Evolutionary conservation across 30 jellyfish, hydroid and myxozoan genomes (phyloP).

Genomic region (Aurelia sp.): DNA sequence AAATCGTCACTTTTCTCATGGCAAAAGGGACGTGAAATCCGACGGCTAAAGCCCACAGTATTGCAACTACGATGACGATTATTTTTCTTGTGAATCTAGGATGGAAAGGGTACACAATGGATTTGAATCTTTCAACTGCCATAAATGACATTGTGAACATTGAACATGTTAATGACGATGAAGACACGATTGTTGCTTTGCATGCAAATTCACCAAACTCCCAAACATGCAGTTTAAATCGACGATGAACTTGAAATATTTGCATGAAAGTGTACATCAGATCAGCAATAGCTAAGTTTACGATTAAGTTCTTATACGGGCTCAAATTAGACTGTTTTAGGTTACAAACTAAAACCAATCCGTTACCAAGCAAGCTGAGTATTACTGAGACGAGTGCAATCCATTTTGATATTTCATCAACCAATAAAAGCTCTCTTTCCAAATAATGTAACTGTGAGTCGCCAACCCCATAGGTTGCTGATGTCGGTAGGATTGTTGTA

Average conservation of each 20-base stretch:
- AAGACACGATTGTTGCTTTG: slow-evolving; percentile 16
- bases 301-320: slow-evolving; percentile 31
- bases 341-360: slow-evolving; percentile 31
- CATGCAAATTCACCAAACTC: slow-evolving; percentile 55
- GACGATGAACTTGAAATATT: slow-evolving; percentile 57
- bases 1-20: neutral
- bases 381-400: slow-evolving; percentile 44
- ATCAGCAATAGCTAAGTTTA: slow-evolving; percentile 56
- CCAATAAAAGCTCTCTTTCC: slow-evolving; percentile 24
- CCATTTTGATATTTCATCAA: slow-evolving; percentile 37
- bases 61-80: neutral
- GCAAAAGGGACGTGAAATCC: slow-evolving; percentile 41
- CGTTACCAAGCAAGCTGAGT: slow-evolving; percentile 43
- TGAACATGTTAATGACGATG: slow-evolving; percentile 38
- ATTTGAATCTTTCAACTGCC: slow-evolving; percentile 57
- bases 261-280: slow-evolving; percentile 35
- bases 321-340: neutral
- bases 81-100: slow-evolving; percentile 6
- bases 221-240: slow-evolving; percentile 51
- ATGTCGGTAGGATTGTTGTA: neutral
- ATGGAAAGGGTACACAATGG: slow-evolving; percentile 50
- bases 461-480: neutral
- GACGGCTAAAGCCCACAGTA: slow-evolving; percentile 47
- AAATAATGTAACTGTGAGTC: slow-evolving; percentile 3
- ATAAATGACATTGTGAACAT: slow-evolving; percentile 66